These are phyloP conservation scores for Siphlonurus alternatus DNA, from an alignment of 2,888 invertebrate species.

Conservation along the genomic window DNA sequence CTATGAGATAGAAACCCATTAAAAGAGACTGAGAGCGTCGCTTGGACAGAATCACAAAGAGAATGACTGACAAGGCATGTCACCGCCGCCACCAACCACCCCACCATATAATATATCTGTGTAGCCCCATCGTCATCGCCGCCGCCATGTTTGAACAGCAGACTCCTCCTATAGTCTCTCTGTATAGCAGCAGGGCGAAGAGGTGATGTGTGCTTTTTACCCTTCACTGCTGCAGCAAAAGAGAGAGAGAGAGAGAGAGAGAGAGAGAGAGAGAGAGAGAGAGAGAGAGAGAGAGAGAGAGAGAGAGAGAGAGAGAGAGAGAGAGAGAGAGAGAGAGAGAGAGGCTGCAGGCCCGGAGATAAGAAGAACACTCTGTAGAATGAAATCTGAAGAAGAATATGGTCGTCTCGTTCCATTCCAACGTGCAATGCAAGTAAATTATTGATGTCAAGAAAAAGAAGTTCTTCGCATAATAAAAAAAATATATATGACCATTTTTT, in stretches of 20 bases:
- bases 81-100: not conserved
- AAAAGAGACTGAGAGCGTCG: not conserved
- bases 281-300: not conserved
- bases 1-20: not conserved
- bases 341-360: not conserved
- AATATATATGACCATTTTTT: too few relatives aligned
- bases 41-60: not conserved
- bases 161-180: not conserved
- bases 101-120: not conserved
- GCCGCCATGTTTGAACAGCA: not conserved
- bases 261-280: not conserved
- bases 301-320: not conserved
- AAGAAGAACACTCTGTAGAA: not conserved
- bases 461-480: too few relatives aligned
- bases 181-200: not conserved
- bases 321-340: not conserved
- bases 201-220: not conserved
- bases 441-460: too few relatives aligned
- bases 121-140: not conserved
- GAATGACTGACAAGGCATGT: not conserved
- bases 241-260: not conserved
- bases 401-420: too few relatives aligned
- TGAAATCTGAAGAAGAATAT: not conserved
- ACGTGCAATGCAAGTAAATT: too few relatives aligned
- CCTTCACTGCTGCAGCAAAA: not conserved